A percentile compares a stretch with the other conserved stretches of the same genome.
Evolutionary conservation across 2,888 invertebrate species (phyloP).

Genomic region (Fragum fragum): DNA sequence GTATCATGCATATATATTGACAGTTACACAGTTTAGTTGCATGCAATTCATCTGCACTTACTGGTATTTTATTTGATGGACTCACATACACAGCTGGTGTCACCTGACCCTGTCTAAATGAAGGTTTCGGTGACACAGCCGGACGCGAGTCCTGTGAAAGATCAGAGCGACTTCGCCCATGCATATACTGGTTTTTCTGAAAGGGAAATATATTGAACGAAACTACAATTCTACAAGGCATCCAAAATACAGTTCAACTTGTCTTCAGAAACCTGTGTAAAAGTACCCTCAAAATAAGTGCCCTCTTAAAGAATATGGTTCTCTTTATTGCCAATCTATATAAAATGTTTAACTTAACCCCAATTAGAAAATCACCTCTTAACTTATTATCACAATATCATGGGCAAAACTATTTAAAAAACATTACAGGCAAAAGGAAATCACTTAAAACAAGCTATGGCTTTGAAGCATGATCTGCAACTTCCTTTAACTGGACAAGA

Average conservation of each 20-base stretch:
- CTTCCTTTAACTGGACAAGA: too few relatives aligned
- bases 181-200: constrained; percentile 34
- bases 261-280: too few relatives aligned
- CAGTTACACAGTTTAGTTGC: background rate
- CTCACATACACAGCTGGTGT: constrained; percentile 52
- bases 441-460: too few relatives aligned
- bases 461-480: too few relatives aligned
- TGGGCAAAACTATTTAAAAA: too few relatives aligned
- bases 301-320: too few relatives aligned
- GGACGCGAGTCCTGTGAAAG: constrained; percentile 52
- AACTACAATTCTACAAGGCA: background rate
- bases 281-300: too few relatives aligned
- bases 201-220: constrained; percentile 5
- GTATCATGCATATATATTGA: constrained; percentile 19
- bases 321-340: too few relatives aligned
- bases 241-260: too few relatives aligned
- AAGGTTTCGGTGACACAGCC: constrained; percentile 56
- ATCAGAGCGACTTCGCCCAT: constrained; percentile 64
- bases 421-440: too few relatives aligned
- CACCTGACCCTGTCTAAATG: constrained; percentile 47
- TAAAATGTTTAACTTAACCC: background rate
- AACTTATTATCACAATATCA: too few relatives aligned
- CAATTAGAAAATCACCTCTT: too few relatives aligned
- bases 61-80: constrained; percentile 49
- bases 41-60: constrained; percentile 47